These are phyloP conservation scores for Gymnopithys bicolor DNA, from an alignment of 2,797 vertebrate species.

Conservation along the genomic window DNA sequence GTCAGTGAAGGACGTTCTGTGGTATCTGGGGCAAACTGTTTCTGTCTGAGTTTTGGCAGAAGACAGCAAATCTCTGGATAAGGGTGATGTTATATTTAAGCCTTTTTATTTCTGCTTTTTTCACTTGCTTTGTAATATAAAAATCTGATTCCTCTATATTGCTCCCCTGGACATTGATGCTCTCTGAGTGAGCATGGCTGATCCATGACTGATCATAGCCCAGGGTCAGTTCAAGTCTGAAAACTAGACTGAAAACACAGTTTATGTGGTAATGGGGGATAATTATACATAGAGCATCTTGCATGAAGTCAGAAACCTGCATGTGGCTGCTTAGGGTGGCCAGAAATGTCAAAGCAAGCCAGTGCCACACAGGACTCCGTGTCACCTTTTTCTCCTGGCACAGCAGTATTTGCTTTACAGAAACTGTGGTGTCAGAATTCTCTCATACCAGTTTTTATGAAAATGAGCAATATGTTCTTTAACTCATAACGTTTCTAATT, in stretches of 20 bases:
- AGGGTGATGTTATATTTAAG: not conserved
- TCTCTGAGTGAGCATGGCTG: not conserved
- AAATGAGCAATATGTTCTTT: not conserved
- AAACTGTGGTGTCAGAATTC: not conserved
- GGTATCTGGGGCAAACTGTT: not conserved
- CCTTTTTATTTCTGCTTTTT: not conserved
- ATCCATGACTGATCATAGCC: not conserved
- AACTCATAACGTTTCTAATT: not conserved
- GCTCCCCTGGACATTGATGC: rapidly evolving
- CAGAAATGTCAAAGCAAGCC: not conserved
- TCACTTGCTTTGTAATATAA: not conserved
- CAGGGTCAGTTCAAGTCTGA: not conserved
- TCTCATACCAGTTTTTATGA: not conserved
- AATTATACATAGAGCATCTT: not conserved
- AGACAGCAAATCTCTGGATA: not conserved
- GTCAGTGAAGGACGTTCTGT: not conserved
- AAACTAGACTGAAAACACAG: not conserved
- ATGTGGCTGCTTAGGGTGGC: not conserved
- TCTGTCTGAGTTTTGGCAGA: not conserved
- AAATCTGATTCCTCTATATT: not conserved
- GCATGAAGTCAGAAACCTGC: not conserved
- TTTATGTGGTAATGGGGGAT: not conserved
- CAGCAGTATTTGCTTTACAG: not conserved
- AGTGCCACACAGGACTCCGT: not conserved
- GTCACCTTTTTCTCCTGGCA: not conserved